Conservation (phyloP, 53 echinoderm and acorn worm species). For the Stichopus horrens region DNA sequence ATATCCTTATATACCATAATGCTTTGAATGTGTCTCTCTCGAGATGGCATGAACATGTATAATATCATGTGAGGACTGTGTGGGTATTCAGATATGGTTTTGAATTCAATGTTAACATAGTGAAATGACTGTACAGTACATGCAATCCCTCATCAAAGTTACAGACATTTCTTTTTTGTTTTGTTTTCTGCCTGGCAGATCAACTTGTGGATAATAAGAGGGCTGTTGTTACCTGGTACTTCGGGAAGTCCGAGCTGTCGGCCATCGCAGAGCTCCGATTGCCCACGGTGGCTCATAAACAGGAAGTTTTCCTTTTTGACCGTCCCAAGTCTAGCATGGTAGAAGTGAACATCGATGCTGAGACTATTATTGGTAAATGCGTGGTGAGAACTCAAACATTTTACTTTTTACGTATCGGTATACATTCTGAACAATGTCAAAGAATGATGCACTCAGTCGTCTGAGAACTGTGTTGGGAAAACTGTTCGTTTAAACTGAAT, state of each 20-base stretch:
- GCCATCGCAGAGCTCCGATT: constrained; percentile 32
- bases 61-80: too few relatives aligned
- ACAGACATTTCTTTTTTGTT: too few relatives aligned
- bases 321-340: constrained; percentile 45
- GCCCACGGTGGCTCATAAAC: constrained; percentile 34
- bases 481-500: too few relatives aligned
- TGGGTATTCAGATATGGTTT: too few relatives aligned
- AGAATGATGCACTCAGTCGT: not conserved
- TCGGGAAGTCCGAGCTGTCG: constrained; percentile 69
- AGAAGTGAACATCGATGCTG: constrained; percentile 75
- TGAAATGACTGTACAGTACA: too few relatives aligned
- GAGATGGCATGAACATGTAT: too few relatives aligned
- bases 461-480: too few relatives aligned
- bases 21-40: too few relatives aligned
- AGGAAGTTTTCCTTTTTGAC: constrained; percentile 68
- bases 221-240: constrained; percentile 85
- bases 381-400: constrained; percentile 54
- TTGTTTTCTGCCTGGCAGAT: constrained; percentile 15
- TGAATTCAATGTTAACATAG: too few relatives aligned
- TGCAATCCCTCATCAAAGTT: too few relatives aligned
- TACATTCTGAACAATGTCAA: not conserved
- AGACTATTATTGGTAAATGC: constrained; percentile 86
- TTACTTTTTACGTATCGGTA: not conserved
- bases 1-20: too few relatives aligned
- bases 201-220: constrained; percentile 56